Evolutionary conservation across 2,113 vertebrate species (phyloP).

Genomic region (Cebidichthys violaceus): DNA sequence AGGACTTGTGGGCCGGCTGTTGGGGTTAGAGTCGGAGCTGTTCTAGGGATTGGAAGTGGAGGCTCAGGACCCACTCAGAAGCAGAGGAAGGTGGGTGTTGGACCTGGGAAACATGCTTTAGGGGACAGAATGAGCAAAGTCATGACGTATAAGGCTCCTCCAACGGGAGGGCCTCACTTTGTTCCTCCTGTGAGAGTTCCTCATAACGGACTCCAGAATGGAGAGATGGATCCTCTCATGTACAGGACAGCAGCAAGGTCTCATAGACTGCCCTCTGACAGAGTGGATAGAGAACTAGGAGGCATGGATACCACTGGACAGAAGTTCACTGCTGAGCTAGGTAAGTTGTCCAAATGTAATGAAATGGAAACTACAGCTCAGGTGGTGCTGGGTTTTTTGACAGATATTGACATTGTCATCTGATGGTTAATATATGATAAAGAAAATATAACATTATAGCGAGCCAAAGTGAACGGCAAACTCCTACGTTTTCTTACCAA

Average conservation of each 20-base stretch:
- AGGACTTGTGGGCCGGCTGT: constrained; percentile 82
- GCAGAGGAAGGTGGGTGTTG: constrained; percentile 82
- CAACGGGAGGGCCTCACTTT: constrained; percentile 89
- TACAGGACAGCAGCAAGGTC: constrained; percentile 88
- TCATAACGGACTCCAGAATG: constrained; percentile 90
- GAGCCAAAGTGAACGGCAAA: background rate
- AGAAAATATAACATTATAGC: background rate
- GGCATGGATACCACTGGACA: constrained; percentile 82
- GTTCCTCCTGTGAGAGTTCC: constrained; percentile 88
- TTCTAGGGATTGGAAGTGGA: constrained; percentile 55
- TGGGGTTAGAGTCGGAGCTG: constrained; percentile 60
- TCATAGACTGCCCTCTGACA: constrained; percentile 80
- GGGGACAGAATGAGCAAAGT: constrained; percentile 90
- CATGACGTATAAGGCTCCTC: constrained; percentile 89
- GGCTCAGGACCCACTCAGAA: constrained; percentile 79
- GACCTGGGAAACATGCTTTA: constrained; percentile 81
- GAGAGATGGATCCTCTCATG: constrained; percentile 86
- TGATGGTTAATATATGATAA: background rate
- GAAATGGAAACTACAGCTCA: background rate
- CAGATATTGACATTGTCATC: background rate
- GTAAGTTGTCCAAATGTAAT: constrained; percentile 79
- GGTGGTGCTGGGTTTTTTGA: background rate
- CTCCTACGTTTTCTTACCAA: background rate
- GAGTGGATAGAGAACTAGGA: constrained; percentile 82
- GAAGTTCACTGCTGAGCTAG: constrained; percentile 86